Evolutionary conservation across 2,113 vertebrate genomes (phyloP).

Genomic region (Ammodytes dubius): DNA sequence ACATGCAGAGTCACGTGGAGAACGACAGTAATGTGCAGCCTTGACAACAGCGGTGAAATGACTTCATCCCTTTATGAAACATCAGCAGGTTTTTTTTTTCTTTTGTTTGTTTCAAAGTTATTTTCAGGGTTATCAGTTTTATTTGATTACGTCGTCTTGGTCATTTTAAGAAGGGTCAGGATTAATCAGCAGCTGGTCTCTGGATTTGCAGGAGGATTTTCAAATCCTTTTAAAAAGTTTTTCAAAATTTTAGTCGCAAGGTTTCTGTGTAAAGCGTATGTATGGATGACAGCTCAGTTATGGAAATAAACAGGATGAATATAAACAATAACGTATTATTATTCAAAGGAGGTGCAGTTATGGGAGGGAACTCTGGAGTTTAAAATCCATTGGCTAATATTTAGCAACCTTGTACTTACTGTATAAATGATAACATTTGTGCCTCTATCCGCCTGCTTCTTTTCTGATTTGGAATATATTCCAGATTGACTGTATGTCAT

Average conservation of each 20-base stretch:
- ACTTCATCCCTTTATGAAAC: neutral
- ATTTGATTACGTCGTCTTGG: neutral
- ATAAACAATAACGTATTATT: neutral
- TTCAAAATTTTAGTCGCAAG: neutral
- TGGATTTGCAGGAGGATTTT: neutral
- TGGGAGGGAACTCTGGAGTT: neutral
- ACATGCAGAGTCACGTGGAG: slow-evolving; percentile 92
- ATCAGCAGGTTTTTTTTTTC: neutral
- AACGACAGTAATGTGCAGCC: slow-evolving; percentile 88
- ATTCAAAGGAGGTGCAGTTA: neutral
- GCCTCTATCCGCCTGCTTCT: neutral
- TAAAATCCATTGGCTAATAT: slow-evolving; percentile 2
- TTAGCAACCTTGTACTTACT: neutral
- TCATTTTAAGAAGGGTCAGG: neutral
- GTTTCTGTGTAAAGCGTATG: neutral
- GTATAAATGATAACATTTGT: neutral
- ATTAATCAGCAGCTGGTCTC: neutral
- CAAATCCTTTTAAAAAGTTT: neutral
- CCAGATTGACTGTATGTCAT: neutral
- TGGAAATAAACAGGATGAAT: neutral
- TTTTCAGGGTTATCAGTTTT: neutral
- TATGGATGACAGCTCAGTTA: neutral
- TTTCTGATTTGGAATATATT: neutral
- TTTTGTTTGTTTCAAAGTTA: neutral
- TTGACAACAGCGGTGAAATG: slow-evolving; percentile 69